Conservation (phyloP, 53 echinoderm and acorn worm genomes). For the Henricia sp. region DNA sequence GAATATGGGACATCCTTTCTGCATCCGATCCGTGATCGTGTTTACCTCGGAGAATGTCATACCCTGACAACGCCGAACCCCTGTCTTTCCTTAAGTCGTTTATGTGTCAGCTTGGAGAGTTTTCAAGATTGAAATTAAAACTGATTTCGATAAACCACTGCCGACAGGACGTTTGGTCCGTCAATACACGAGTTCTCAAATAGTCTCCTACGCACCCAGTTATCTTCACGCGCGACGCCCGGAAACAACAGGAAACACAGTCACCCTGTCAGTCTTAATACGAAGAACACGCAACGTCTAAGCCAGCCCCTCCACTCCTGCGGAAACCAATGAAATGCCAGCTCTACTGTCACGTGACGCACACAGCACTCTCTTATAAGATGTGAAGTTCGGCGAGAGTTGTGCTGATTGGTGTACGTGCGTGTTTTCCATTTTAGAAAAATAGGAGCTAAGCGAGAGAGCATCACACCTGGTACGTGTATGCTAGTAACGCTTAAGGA, state of each 20-base stretch:
- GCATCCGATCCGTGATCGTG: no score
- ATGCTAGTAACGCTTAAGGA: slow-evolving; percentile 4
- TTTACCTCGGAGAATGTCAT: no score
- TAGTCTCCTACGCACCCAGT: no score
- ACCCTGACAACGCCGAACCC: no score
- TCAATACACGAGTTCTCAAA: no score
- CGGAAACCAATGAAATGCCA: not conserved
- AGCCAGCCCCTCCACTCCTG: not conserved
- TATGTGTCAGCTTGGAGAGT: no score
- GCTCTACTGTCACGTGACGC: slow-evolving; percentile 14
- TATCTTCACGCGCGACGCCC: no score
- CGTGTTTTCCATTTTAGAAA: not conserved
- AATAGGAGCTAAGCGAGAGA: not conserved
- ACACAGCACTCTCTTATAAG: slow-evolving; percentile 13
- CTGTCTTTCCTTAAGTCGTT: no score
- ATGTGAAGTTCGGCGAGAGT: slow-evolving; percentile 37
- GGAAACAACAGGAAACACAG: slow-evolving; percentile 46
- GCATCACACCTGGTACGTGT: not conserved
- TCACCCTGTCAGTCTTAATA: not conserved
- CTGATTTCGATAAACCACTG: no score
- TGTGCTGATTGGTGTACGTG: slow-evolving; percentile 28
- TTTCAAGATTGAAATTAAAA: no score
- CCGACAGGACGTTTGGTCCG: no score
- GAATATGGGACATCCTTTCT: no score
- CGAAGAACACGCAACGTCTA: not conserved